These are phyloP conservation scores for Dromas ardeola DNA, from an alignment of 2,113 vertebrate species.

Conservation along the genomic window DNA sequence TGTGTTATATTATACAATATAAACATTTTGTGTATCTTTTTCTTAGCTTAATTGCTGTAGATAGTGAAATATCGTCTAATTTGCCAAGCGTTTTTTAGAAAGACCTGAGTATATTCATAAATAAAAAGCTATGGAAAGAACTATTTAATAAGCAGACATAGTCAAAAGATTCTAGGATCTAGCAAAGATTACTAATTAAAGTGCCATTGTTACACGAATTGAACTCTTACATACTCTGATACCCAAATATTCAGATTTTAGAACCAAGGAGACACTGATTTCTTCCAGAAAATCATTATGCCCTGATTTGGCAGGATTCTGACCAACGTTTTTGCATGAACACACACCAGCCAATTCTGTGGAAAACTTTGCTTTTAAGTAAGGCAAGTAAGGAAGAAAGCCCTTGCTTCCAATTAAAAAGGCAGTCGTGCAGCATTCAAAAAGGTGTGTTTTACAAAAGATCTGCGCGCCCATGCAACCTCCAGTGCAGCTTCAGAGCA, in stretches of 20 bases:
- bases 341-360: background rate
- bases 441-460: background rate
- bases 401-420: background rate
- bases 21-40: background rate
- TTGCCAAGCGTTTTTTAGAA: background rate
- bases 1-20: background rate
- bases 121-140: background rate
- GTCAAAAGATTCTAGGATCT: background rate
- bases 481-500: background rate
- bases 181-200: background rate
- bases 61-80: background rate
- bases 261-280: background rate
- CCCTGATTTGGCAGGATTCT: background rate
- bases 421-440: background rate
- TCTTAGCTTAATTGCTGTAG: background rate
- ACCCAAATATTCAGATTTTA: background rate
- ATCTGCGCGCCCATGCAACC: background rate
- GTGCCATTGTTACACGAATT: background rate
- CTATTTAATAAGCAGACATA: background rate
- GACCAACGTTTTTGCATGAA: background rate
- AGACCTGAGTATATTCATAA: background rate
- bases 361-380: background rate
- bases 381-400: background rate
- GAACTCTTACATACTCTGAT: background rate
- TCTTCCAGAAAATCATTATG: background rate